Percentiles rank a stretch among this genome's conserved stretches.
Conservation (phyloP, 2,888 invertebrate species). For the Trichopoda pennipes region DNA sequence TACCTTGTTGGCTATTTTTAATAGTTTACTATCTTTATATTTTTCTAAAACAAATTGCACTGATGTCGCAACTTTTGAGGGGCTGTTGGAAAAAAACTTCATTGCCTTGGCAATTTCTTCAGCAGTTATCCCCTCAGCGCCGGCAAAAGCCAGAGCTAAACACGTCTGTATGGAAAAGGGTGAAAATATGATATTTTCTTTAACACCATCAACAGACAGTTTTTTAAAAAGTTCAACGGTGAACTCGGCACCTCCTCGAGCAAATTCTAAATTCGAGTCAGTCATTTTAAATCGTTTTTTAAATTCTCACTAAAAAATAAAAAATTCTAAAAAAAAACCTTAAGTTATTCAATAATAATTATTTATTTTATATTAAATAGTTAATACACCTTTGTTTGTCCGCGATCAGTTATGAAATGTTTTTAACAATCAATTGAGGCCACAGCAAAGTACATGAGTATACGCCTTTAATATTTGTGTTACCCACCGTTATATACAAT, state of each 20-base stretch:
- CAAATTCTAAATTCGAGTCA: slow-evolving; percentile 75
- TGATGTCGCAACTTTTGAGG: slow-evolving; percentile 73
- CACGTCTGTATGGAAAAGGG: slow-evolving; percentile 89
- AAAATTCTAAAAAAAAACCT: no score
- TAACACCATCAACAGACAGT: slow-evolving; percentile 79
- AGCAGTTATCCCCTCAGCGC: slow-evolving; percentile 85
- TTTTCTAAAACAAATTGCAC: slow-evolving; percentile 75
- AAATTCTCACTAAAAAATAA: background rate
- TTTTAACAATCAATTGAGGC: slow-evolving; percentile 16
- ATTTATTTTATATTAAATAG: no score
- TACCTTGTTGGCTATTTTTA: slow-evolving; percentile 87
- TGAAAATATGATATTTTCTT: slow-evolving; percentile 87
- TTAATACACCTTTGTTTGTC: slow-evolving; percentile 48
- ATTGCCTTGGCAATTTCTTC: slow-evolving; percentile 84
- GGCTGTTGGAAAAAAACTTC: slow-evolving; percentile 81
- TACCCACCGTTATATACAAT: background rate
- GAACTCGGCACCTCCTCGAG: slow-evolving; percentile 76
- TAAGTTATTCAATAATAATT: no score
- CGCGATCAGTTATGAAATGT: slow-evolving; percentile 52
- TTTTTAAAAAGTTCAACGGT: slow-evolving; percentile 75
- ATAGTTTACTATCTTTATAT: slow-evolving; percentile 72
- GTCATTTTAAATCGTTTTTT: slow-evolving; percentile 49
- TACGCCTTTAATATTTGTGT: slow-evolving; percentile 35
- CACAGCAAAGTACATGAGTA: slow-evolving; percentile 42
- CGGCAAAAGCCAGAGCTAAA: slow-evolving; percentile 87